Conservation (phyloP, 2,888 invertebrate genomes). For the Peribatodes rhomboidaria region DNA sequence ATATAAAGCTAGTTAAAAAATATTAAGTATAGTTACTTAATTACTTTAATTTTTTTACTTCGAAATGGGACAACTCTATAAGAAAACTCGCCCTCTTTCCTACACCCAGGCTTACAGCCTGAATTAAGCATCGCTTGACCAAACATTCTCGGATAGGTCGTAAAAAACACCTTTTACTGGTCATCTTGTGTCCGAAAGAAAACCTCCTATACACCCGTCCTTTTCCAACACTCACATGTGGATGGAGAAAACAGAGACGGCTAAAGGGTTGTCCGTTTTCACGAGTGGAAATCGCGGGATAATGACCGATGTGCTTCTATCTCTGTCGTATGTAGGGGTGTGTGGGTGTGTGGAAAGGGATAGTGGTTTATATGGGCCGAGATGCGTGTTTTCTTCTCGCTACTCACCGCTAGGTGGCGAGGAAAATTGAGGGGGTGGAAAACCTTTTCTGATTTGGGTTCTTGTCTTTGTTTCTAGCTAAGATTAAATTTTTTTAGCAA, state of each 20-base stretch:
- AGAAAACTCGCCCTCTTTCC: conserved; percentile 28
- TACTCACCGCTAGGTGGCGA: conserved; percentile 84
- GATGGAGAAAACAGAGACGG: conserved; percentile 77
- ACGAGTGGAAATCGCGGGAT: conserved; percentile 72
- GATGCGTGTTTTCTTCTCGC: conserved; percentile 66
- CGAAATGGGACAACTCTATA: background rate
- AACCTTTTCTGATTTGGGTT: conserved; percentile 37
- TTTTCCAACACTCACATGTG: conserved; percentile 64
- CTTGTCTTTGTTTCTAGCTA: background rate
- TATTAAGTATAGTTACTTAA: too few relatives aligned
- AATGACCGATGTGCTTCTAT: conserved; percentile 76
- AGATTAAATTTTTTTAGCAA: background rate
- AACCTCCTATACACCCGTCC: conserved; percentile 66
- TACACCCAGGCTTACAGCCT: conserved; percentile 47
- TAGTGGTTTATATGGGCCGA: conserved; percentile 59
- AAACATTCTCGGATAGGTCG: conserved; percentile 75
- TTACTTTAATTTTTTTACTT: background rate
- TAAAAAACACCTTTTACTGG: conserved; percentile 63
- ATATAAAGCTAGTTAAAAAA: too few relatives aligned
- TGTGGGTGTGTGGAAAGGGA: conserved; percentile 78
- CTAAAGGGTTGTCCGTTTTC: conserved; percentile 81
- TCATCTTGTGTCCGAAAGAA: conserved; percentile 76
- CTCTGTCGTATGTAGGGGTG: conserved; percentile 80
- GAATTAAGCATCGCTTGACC: conserved; percentile 61
- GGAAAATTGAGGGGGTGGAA: conserved; percentile 52